Evolutionary conservation across 1,140 invertebrate species (phyloP), one percentile per base, ranked within the genome.

Genomic region (Drosophila tropicalis): DNA sequence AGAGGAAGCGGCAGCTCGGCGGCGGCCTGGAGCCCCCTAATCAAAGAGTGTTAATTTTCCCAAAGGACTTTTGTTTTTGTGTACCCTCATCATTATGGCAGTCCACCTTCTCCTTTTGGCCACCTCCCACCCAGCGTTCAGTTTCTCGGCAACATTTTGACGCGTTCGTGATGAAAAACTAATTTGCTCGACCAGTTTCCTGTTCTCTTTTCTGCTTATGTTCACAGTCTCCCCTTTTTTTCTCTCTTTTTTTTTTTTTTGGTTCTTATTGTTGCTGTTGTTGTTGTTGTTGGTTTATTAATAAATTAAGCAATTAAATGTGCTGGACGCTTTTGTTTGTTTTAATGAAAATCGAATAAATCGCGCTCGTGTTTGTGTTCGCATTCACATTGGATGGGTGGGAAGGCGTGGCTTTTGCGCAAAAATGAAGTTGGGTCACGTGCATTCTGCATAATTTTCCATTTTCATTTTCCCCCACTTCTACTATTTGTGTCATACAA

Each of bases 31-130:
- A 51, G 44, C 44, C 44, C 44, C 56, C 82, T 86, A 86, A 86
- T 86, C 82, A 86, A 86, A 86, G 83, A 87, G 84, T 89, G 84
- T 89, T 87, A 87, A 87, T 87, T 87, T 87, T 81, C 84, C 84
- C 84, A 87, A 80, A 84, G 84, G 84, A 87, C 80, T 78, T 72
- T 47, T 39, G 44, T 51, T 12, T 22, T 36, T 36, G n/a, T 29
- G 4, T 41, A 47, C 47, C 67, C 74, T 77, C 75, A 76, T 77
- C 71, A 77, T 71, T 77, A 68, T 71, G 77, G 65, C 47, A 77
- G 70, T 77, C 61, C 22, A 41, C 47, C 29, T 60, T 66, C 61
- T 63, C 80, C 70, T 70, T 84, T 80, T 80, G 5, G 9, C 34
- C 9, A 36, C 2, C 29, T n/a, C 41, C 41, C 15, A 1, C n/a